Percentiles rank a stretch among this genome's conserved stretches.
Conservation (phyloP, 1,140 invertebrate genomes). For the Nasonia vitripennis region DNA sequence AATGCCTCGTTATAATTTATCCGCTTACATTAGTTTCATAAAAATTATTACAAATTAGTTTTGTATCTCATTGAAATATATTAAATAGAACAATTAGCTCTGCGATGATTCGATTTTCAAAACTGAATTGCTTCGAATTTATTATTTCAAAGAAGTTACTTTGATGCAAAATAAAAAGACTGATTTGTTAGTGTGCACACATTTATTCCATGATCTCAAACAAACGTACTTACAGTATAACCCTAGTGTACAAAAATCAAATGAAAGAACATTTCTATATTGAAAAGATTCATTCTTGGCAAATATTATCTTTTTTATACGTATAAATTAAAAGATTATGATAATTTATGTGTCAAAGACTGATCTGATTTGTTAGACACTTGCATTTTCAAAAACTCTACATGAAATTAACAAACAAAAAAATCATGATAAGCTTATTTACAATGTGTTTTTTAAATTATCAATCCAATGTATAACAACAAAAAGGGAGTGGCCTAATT, state of each 20-base stretch:
- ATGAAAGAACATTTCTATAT: slow-evolving; percentile 40
- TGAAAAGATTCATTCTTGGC: slow-evolving; percentile 30
- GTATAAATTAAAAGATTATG: slow-evolving; percentile 43
- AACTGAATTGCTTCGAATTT: background rate
- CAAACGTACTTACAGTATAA: slow-evolving; percentile 39
- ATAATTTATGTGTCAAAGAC: slow-evolving; percentile 50
- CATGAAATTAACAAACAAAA: slow-evolving; percentile 56
- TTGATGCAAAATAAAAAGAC: background rate
- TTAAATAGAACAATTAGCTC: background rate
- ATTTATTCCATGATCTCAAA: slow-evolving; percentile 44
- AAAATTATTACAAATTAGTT: background rate
- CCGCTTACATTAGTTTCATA: background rate
- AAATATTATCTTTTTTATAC: slow-evolving; percentile 44
- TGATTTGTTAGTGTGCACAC: slow-evolving; percentile 43
- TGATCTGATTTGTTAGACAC: slow-evolving; percentile 52
- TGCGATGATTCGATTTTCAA: background rate
- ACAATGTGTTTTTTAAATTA: slow-evolving; percentile 56
- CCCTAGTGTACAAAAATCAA: slow-evolving; percentile 46
- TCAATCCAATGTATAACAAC: slow-evolving; percentile 41
- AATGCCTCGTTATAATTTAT: background rate
- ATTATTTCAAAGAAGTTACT: background rate
- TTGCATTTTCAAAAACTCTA: slow-evolving; percentile 51
- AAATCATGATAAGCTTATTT: slow-evolving; percentile 57
- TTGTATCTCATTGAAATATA: background rate
- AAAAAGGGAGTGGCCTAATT: slow-evolving; percentile 24